Conservation (phyloP, 2,113 vertebrate genomes). For the Amblyopsis rosae region DNA sequence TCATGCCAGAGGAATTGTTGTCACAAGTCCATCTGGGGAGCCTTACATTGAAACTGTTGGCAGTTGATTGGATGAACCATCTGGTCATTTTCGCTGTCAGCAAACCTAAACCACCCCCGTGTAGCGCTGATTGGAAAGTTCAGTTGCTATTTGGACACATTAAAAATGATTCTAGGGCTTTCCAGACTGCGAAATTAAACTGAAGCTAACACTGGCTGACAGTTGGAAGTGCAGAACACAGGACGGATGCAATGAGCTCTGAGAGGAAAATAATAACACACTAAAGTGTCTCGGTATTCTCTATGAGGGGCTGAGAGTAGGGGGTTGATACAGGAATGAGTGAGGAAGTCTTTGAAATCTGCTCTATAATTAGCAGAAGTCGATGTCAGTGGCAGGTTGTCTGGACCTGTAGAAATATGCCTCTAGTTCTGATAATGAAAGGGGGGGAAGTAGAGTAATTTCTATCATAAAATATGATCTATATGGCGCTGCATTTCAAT, state of each 20-base stretch:
- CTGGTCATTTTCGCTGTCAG: too few relatives aligned
- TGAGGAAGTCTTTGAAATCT: constrained; percentile 62
- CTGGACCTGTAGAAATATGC: constrained; percentile 64
- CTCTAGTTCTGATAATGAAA: constrained; percentile 49
- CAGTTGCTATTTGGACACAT: too few relatives aligned
- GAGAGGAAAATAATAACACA: constrained; percentile 33
- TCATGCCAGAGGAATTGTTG: too few relatives aligned
- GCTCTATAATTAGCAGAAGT: constrained; percentile 72
- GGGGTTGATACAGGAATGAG: constrained; percentile 39
- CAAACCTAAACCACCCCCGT: too few relatives aligned
- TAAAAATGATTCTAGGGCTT: too few relatives aligned
- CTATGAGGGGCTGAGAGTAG: constrained; percentile 23
- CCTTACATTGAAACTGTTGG: too few relatives aligned
- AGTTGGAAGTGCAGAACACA: neutral
- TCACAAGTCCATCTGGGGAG: too few relatives aligned
- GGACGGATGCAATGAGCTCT: constrained; percentile 23
- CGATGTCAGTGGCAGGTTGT: constrained; percentile 63
- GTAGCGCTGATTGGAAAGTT: too few relatives aligned
- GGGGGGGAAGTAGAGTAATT: constrained; percentile 10
- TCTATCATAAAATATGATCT: neutral
- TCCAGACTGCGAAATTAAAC: too few relatives aligned
- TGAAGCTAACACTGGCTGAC: neutral
- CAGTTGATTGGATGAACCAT: too few relatives aligned
- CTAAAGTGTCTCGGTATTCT: constrained; percentile 24
- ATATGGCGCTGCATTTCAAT: neutral